Base-by-base conservation (phyloP, 2,113 vertebrate species). In the Mirounga angustirostris region DNA sequence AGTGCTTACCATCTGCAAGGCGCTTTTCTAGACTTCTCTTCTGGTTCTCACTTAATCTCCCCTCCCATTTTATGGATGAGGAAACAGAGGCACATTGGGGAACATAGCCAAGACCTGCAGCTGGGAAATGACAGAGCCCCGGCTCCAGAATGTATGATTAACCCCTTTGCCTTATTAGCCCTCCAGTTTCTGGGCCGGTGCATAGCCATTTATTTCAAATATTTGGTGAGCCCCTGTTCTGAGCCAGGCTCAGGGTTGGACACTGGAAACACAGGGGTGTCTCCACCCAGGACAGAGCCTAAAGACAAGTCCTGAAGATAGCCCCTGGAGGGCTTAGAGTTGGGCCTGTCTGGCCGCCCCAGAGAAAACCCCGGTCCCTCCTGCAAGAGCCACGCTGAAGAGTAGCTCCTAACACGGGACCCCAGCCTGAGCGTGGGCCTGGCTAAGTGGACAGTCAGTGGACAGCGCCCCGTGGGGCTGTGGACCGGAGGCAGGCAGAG, bases 391-490 rank as follows among this genome's bases (percentile, higher is more conserved):
- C 19, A 43, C 0, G 10, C 73, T 30, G 24, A 21, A 0, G 56
- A 81, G 40, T 33, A 59, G 65, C 13, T 83, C 36, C 22, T n/a
- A 24, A 36, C 2, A 11, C 9, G 18, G 33, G 96, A 33, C 14
- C 15, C 18, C 13, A 26, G 67, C 46, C 56, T 4, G 19, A 26
- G 13, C 0, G 0, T 1, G 2, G 13, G 52, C 43, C 26, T 1
- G 12, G 13, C 40, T 46, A 16, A 7, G 50, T 28, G 5, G 26
- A n/a, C 5, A 36, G 65, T 19, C 22, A 36, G n/a, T 0, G 4
- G 1, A 12, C 18, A 4, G 24, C 22, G 4, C 21, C 30, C 4
- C 8, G 19, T n/a, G 43, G 36, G 36, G 18, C 67, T 33, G 54
- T 12, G 85, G 74, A 90, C 30, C 3, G 19, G 73, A 26, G 50